Evolutionary conservation across 2,113 vertebrate species (phyloP).

Genomic region (Cyprinodon brontotheroides): DNA sequence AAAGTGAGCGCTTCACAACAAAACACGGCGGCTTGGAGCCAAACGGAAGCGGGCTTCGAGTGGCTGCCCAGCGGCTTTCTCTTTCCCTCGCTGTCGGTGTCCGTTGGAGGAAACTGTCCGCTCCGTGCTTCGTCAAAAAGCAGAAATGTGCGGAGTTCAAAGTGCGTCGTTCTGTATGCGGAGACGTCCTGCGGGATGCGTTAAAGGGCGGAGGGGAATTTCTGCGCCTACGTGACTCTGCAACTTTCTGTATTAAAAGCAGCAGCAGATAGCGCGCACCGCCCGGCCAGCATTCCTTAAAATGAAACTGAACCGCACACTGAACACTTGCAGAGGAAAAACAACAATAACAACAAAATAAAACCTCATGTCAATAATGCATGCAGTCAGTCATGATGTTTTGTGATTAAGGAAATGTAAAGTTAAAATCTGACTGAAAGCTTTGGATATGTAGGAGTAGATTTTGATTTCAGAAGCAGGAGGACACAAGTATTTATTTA

Average conservation of each 20-base stretch:
- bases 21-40: background rate
- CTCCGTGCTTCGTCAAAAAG: background rate
- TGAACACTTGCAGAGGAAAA: background rate
- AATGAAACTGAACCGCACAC: constrained; percentile 43
- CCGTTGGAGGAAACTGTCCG: background rate
- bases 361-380: background rate
- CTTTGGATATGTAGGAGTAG: background rate
- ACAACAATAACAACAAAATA: too few species aligned
- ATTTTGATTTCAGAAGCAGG: too few species aligned
- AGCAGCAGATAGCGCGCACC: constrained; percentile 25
- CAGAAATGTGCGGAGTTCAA: background rate
- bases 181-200: constrained; percentile 11
- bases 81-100: background rate
- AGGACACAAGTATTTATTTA: too few species aligned
- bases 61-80: background rate
- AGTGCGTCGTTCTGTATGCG: background rate
- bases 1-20: background rate
- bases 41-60: background rate
- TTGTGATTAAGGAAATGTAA: background rate
- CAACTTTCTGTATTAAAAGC: constrained; percentile 47
- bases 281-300: constrained; percentile 43
- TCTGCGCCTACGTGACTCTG: constrained; percentile 76
- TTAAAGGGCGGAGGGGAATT: constrained; percentile 15
- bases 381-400: background rate
- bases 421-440: background rate